Base-by-base conservation (phyloP, 2,113 vertebrate genomes). In the Papio anubis region DNA sequence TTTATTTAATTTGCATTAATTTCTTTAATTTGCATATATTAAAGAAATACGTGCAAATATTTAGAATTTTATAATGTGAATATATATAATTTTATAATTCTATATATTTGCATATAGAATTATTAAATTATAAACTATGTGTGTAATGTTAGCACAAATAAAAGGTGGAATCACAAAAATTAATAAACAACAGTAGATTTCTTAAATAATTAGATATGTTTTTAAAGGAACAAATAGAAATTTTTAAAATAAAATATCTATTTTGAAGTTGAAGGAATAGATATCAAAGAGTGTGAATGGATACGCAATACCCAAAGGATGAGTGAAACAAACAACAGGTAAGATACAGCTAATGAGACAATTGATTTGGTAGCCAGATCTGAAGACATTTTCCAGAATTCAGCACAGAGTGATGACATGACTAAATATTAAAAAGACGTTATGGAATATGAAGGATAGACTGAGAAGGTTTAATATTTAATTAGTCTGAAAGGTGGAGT, bases 391-490 rank as follows among this genome's bases (percentile, higher is more conserved):
- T 75, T 20, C 84, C 14, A 78, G 50, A 88, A 80, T 70, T 45
- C 76, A 72, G n/a, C 43, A 66, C 40, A 57, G 55, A 55, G 72
- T 70, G 72, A 85, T 23, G 27, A 61, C 61, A 79, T 43, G 30
- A 85, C 84, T 55, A 92, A 85, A 70, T 85, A 52, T 45, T 52
- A 84, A 66, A 66, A 40, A 85, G 45, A 45, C 40, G 20, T 70
- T 55, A 86, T 55, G 38, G 50, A 45, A 64, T 55, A 55, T 17
- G 21, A 20, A 52, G 40, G 52, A 61, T 20, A 81, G 55, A 66
- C 52, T 86, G 52, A 95, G 38, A 38, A 85, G 45, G 40, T 66
- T 64, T 66, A 83, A 57, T 81, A 57, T 90, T 96, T 85, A 93
- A 90, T 55, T 32, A 75, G 76, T 45, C 81, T 66, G 52, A 40